Percentiles rank a stretch among this genome's conserved stretches.
Conservation (phyloP, 92 coral and sea anemone species). For the Phenganax subtilis region DNA sequence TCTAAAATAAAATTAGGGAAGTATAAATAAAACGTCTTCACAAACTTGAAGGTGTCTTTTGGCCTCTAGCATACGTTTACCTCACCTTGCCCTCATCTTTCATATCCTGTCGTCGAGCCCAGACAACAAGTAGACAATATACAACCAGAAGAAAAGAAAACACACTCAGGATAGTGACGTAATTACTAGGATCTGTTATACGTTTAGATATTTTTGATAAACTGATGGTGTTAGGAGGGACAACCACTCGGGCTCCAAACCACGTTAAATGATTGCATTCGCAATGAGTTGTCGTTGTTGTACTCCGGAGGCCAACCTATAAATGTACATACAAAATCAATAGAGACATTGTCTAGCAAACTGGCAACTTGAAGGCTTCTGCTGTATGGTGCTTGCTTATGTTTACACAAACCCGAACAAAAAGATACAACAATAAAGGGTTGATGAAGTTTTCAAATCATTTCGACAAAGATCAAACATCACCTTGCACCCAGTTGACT, state of each 20-base stretch:
- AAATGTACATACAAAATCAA: neutral
- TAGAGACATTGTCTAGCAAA: no score
- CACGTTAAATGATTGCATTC: slow-evolving; percentile 87
- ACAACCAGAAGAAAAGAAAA: slow-evolving; percentile 56
- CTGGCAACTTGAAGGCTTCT: no score
- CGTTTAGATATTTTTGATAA: slow-evolving; percentile 46
- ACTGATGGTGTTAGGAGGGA: slow-evolving; percentile 73
- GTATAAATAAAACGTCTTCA: neutral
- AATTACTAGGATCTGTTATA: slow-evolving; percentile 66
- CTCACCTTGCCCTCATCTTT: slow-evolving; percentile 69
- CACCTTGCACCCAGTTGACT: slow-evolving; percentile 68
- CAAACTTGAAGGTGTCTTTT: neutral
- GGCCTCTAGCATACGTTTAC: neutral
- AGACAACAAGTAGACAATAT: slow-evolving; percentile 53
- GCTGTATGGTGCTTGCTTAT: no score
- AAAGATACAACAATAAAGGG: no score
- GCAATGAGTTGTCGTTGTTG: slow-evolving; percentile 61
- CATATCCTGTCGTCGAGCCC: slow-evolving; percentile 82
- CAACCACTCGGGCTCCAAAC: slow-evolving; percentile 79
- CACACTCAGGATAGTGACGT: slow-evolving; percentile 64
- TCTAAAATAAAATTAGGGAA: slow-evolving; percentile 42
- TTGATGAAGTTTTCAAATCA: no score
- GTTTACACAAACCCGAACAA: no score
- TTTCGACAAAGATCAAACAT: neutral
- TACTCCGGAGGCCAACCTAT: slow-evolving; percentile 78